These are phyloP conservation scores for Microtus montanus DNA, from an alignment of 2,113 vertebrate species.

Conservation along the genomic window DNA sequence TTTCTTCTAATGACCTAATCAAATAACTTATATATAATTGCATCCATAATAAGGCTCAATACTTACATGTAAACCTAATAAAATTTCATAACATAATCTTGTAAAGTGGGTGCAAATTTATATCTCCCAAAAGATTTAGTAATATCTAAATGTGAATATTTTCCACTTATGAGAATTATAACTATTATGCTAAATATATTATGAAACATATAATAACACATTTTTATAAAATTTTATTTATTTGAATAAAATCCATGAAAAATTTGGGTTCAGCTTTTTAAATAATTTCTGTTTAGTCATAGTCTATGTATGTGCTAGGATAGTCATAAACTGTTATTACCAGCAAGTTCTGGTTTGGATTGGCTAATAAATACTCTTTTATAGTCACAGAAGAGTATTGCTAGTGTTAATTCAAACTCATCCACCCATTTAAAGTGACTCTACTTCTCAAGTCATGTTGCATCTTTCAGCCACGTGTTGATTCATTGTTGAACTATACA, in stretches of 20 bases:
- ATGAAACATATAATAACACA: background rate
- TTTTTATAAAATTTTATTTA: background rate
- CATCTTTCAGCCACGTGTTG: background rate
- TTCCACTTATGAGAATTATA: background rate
- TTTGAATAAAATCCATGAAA: background rate
- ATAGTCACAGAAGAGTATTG: background rate
- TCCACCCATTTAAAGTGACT: background rate
- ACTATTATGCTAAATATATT: background rate
- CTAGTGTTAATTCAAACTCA: background rate
- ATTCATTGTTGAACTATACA: background rate
- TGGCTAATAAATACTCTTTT: background rate
- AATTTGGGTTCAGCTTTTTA: background rate
- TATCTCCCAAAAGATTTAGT: background rate
- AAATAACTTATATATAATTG: background rate
- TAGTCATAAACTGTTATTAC: background rate
- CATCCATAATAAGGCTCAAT: background rate
- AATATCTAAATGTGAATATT: background rate
- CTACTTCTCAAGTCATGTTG: background rate
- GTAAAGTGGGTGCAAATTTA: background rate
- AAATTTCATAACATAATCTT: background rate
- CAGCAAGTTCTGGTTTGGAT: background rate
- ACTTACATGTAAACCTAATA: background rate
- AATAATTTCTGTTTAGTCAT: constrained; percentile 12
- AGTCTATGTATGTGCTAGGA: background rate
- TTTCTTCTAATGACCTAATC: background rate